These are phyloP conservation scores for Drosophila malerkotliana DNA, from an alignment of 1,140 invertebrate genomes.

Conservation along the genomic window DNA sequence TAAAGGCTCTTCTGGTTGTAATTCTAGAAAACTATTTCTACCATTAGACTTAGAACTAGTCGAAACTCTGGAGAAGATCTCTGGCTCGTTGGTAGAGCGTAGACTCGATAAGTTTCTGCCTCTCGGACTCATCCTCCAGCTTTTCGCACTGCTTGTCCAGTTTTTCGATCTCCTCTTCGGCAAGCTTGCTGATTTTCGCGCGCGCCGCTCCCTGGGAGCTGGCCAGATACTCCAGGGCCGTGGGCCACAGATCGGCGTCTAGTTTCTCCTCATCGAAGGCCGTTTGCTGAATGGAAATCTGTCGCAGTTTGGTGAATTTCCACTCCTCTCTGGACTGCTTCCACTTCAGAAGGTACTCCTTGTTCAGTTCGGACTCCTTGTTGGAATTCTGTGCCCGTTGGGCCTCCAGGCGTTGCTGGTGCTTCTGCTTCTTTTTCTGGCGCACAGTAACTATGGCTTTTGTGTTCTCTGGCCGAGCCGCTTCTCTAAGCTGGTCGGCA, in stretches of 20 bases:
- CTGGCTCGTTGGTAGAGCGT: constrained; percentile 85
- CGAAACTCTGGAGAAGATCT: constrained; percentile 84
- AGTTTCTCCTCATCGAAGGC: constrained; percentile 87
- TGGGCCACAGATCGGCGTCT: constrained; percentile 86
- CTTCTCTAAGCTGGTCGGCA: constrained; percentile 58
- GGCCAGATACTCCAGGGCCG: constrained; percentile 89
- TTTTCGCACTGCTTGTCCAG: constrained; percentile 85
- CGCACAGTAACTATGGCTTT: constrained; percentile 73
- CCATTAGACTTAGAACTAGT: constrained; percentile 38
- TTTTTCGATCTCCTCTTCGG: constrained; percentile 87
- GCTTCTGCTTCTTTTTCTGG: constrained; percentile 79
- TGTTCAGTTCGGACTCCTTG: constrained; percentile 82
- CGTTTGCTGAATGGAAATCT: constrained; percentile 90
- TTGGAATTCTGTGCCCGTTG: constrained; percentile 60
- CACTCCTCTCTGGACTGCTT: constrained; percentile 88
- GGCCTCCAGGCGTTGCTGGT: constrained; percentile 62
- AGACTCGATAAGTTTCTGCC: constrained; percentile 79
- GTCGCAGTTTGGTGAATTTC: constrained; percentile 91
- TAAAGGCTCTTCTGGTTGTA: neutral
- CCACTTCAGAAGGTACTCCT: constrained; percentile 88
- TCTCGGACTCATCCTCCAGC: constrained; percentile 65
- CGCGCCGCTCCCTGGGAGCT: constrained; percentile 88
- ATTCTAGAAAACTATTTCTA: neutral
- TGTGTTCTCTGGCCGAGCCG: constrained; percentile 70
- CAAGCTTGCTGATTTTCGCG: constrained; percentile 86